Evolutionary conservation across 2,888 invertebrate species (phyloP).

Genomic region (Synanthedon tipuliformis): DNA sequence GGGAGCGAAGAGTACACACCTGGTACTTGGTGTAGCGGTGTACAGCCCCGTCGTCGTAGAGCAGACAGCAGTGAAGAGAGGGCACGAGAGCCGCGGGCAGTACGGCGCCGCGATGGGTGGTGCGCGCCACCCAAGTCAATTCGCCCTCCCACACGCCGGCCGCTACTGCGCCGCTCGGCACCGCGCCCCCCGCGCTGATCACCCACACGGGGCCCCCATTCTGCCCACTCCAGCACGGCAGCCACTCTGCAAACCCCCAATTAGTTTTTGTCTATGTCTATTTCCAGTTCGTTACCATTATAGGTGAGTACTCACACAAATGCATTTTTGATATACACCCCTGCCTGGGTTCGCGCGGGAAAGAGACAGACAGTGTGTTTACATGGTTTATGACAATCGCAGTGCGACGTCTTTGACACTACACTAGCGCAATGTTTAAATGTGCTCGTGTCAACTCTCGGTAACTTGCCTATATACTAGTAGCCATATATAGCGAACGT

Average conservation of each 20-base stretch:
- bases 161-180: slow-evolving; percentile 53
- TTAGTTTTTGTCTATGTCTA: neutral
- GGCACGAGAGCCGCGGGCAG: slow-evolving; percentile 51
- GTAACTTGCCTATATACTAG: too few species aligned
- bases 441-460: too few species aligned
- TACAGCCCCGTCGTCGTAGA: slow-evolving; percentile 39
- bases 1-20: slow-evolving; percentile 15
- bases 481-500: too few species aligned
- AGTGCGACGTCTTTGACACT: too few species aligned
- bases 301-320: too few species aligned
- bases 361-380: too few species aligned
- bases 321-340: too few species aligned
- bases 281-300: neutral
- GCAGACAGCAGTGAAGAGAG: slow-evolving; percentile 46
- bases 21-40: slow-evolving; percentile 53
- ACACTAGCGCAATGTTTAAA: too few species aligned
- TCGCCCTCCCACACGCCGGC: slow-evolving; percentile 42
- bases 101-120: slow-evolving; percentile 45
- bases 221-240: slow-evolving; percentile 25
- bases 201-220: slow-evolving; percentile 51
- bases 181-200: slow-evolving; percentile 52
- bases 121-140: slow-evolving; percentile 47
- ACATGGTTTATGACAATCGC: too few species aligned
- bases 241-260: slow-evolving; percentile 25
- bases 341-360: too few species aligned